Evolutionary conservation across 2,797 vertebrate species (phyloP).

Genomic region (Chelon auratus): DNA sequence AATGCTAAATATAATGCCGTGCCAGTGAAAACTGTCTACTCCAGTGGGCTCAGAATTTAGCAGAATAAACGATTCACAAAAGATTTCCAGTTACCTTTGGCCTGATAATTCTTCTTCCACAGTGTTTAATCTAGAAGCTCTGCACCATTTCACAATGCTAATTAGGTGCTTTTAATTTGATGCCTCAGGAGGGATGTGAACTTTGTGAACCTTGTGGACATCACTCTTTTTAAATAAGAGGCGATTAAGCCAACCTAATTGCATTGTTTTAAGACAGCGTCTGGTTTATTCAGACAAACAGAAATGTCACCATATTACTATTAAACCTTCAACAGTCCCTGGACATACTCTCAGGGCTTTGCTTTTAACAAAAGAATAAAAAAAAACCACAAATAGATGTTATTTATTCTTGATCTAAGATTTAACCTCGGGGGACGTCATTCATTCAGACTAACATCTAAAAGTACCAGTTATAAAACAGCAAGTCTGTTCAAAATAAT

Average conservation of each 20-base stretch:
- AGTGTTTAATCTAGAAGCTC: neutral
- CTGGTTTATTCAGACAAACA: neutral
- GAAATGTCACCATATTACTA: neutral
- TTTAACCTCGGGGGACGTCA: conserved; percentile 59
- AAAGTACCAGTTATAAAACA: conserved; percentile 57
- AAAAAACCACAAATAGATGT: neutral
- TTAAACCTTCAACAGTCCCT: neutral
- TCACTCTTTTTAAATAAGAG: neutral
- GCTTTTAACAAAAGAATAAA: conserved; percentile 7
- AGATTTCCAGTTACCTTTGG: neutral
- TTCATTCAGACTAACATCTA: conserved; percentile 62
- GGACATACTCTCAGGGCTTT: too few species aligned
- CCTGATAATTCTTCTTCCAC: neutral
- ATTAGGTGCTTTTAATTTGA: conserved; percentile 1
- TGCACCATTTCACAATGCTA: neutral
- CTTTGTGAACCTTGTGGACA: neutral
- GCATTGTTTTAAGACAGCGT: neutral
- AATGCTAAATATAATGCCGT: neutral
- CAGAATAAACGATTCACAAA: neutral
- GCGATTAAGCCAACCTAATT: neutral
- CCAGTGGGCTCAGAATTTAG: too few species aligned
- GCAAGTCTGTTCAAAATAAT: conserved; percentile 57
- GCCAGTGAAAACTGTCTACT: neutral
- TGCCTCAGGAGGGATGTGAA: neutral
- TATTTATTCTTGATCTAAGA: conserved; percentile 48